A percentile compares a stretch with the other conserved stretches of the same genome.
phyloP scores from a whole-genome alignment of 1,140 invertebrate species.

The Procambarus virginalis region DNA sequence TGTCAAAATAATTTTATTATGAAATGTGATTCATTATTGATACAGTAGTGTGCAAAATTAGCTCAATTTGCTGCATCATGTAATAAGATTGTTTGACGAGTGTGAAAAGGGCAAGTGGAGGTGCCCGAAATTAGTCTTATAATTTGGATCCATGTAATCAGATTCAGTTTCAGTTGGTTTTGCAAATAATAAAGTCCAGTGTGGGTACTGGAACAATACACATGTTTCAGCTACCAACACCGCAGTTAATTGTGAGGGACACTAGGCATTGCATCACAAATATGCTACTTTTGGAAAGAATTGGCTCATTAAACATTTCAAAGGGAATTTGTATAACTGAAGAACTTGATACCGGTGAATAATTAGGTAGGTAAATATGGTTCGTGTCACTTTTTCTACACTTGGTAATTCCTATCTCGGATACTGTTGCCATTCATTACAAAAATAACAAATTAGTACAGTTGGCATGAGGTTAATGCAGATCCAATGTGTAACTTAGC shows the following conservation, averaged over 20 bases:
- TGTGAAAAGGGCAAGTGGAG: not conserved
- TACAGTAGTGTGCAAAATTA: not conserved
- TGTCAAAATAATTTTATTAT: not conserved
- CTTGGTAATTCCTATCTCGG: not conserved
- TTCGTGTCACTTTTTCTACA: not conserved
- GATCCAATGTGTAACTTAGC: slow-evolving; percentile 12
- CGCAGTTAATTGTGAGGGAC: too few relatives aligned
- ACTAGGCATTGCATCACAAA: too few relatives aligned
- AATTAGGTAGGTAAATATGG: not conserved
- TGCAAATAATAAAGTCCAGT: too few relatives aligned
- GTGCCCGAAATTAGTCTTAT: too few relatives aligned
- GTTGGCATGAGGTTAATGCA: slow-evolving; percentile 15
- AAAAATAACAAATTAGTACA: not conserved
- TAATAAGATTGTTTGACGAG: not conserved
- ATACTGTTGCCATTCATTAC: slow-evolving; percentile 6
- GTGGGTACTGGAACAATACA: too few relatives aligned
- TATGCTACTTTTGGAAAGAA: not conserved
- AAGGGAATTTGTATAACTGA: not conserved
- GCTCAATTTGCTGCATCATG: not conserved
- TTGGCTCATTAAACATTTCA: not conserved
- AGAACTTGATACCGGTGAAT: not conserved
- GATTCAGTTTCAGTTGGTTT: too few relatives aligned
- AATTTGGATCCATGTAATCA: too few relatives aligned
- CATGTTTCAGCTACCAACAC: too few relatives aligned
- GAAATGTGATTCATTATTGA: not conserved